These are phyloP conservation scores for Cyanoliseus patagonus DNA, from an alignment of 2,113 vertebrate genomes.

Conservation along the genomic window DNA sequence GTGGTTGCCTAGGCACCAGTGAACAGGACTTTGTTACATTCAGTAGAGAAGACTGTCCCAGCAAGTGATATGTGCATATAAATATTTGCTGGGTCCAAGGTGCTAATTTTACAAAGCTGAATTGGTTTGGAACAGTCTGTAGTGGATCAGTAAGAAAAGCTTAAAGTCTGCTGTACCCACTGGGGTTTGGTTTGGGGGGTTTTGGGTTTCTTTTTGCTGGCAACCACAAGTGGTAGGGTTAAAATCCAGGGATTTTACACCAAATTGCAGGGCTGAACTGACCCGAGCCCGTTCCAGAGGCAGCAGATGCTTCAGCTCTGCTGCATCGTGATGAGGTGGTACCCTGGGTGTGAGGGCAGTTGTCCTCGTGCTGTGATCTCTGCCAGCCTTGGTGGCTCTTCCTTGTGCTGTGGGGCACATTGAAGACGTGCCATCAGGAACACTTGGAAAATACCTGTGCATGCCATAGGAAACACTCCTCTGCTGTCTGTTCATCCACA, in stretches of 20 bases:
- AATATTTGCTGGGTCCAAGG: slow-evolving; percentile 10
- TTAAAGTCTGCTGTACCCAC: background rate
- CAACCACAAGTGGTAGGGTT: background rate
- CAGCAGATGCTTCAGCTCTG: background rate
- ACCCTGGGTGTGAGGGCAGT: background rate
- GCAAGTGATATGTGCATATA: background rate
- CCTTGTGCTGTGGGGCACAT: accelerated
- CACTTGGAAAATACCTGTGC: background rate
- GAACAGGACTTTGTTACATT: background rate
- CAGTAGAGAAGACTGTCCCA: background rate
- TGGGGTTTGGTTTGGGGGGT: accelerated
- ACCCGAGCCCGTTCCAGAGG: background rate
- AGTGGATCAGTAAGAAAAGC: background rate
- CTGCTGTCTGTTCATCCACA: background rate
- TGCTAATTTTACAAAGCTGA: background rate
- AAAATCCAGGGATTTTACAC: background rate
- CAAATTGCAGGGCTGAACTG: background rate
- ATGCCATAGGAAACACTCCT: background rate
- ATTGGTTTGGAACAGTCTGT: background rate
- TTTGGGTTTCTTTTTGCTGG: background rate
- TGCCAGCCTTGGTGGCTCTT: background rate
- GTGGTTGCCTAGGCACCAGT: slow-evolving; percentile 27
- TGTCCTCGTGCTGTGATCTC: background rate
- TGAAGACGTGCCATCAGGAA: background rate
- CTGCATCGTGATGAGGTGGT: accelerated